Percentiles rank a stretch among this genome's conserved stretches.
These are phyloP conservation scores for Sitta europaea DNA, from an alignment of 2,113 vertebrate species.

Conservation along the genomic window DNA sequence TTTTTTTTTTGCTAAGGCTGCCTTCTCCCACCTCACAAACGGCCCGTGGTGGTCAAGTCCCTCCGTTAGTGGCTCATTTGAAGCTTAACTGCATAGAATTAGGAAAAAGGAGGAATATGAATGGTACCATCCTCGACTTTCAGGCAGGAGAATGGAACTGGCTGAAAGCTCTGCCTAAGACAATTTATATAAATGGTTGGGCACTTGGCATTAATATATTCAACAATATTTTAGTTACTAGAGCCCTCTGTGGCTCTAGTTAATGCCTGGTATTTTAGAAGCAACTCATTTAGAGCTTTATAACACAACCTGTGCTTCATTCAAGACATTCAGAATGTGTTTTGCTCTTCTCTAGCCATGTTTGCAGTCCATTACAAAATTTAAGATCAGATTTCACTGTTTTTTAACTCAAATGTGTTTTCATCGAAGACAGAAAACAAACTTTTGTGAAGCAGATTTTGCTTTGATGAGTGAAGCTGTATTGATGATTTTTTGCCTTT, in stretches of 20 bases:
- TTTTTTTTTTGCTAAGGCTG: background rate
- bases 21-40: constrained; percentile 51
- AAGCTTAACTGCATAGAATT: constrained; percentile 69
- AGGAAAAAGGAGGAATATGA: constrained; percentile 53
- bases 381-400: background rate
- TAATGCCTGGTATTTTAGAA: background rate
- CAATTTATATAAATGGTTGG: constrained; percentile 48
- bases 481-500: background rate
- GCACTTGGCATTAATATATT: constrained; percentile 43
- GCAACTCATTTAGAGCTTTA: background rate
- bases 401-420: background rate
- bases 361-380: background rate
- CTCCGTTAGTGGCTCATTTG: constrained; percentile 52
- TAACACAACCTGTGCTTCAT: background rate
- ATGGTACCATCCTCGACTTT: constrained; percentile 40
- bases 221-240: constrained; percentile 20
- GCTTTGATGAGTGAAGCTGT: background rate
- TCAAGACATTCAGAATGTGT: background rate
- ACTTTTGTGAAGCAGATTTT: background rate
- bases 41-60: constrained; percentile 53
- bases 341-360: background rate
- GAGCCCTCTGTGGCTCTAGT: background rate
- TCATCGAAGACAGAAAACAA: background rate
- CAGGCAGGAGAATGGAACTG: constrained; percentile 3
- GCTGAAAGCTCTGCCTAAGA: constrained; percentile 33